Evolutionary conservation across 30 jellyfish, hydroid and myxozoan genomes (phyloP).

Genomic region (Hydractinia symbiolongicarpus): DNA sequence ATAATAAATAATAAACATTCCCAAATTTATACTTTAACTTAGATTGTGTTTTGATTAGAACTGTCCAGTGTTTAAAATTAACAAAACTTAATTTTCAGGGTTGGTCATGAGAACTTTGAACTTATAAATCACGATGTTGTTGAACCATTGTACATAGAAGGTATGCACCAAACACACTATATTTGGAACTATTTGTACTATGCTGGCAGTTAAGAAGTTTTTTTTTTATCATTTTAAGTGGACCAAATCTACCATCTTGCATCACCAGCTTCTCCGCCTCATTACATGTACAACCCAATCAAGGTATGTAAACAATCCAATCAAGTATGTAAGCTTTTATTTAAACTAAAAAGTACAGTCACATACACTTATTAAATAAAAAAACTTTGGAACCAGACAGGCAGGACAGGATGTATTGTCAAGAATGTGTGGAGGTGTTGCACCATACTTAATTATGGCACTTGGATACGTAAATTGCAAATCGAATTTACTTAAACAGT

Average conservation of each 20-base stretch:
- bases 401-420: neutral
- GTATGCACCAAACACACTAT: constrained; percentile 18
- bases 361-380: neutral
- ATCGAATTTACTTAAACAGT: too few species aligned
- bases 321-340: neutral
- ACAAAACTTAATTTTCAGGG: constrained; percentile 35
- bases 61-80: too few species aligned
- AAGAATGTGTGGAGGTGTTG: neutral
- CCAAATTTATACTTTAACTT: too few species aligned
- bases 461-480: too few species aligned
- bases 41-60: too few species aligned
- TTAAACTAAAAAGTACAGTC: neutral
- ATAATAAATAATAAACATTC: too few species aligned
- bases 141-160: constrained; percentile 93
- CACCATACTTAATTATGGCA: too few species aligned
- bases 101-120: constrained; percentile 95
- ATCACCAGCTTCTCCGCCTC: constrained; percentile 98
- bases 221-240: constrained; percentile 33
- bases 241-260: constrained; percentile 94
- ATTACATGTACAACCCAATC: constrained; percentile 93
- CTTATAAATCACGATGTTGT: constrained; percentile 95
- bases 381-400: neutral
- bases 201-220: too few species aligned
- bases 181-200: too few species aligned
- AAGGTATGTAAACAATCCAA: constrained; percentile 43